These are phyloP conservation scores for Leucania comma DNA, from an alignment of 2,888 invertebrate genomes.

Conservation along the genomic window DNA sequence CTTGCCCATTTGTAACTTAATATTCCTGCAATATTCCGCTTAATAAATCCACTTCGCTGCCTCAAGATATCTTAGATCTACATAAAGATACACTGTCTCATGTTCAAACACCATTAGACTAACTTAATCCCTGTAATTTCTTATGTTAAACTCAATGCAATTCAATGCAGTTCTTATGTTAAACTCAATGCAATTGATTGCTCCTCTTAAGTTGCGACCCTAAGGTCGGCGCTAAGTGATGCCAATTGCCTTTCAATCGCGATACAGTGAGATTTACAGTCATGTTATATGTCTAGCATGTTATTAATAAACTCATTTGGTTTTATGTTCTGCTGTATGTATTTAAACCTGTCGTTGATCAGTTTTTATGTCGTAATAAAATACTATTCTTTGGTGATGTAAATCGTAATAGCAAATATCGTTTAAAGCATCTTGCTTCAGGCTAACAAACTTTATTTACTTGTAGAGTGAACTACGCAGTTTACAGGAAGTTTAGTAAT, in stretches of 20 bases:
- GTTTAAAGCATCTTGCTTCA: neutral
- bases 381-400: neutral
- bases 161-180: slow-evolving; percentile 31
- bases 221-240: slow-evolving; percentile 39
- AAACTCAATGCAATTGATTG: slow-evolving; percentile 42
- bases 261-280: slow-evolving; percentile 1
- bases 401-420: neutral
- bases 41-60: slow-evolving; percentile 5
- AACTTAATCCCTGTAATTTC: slow-evolving; percentile 34
- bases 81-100: slow-evolving; percentile 14
- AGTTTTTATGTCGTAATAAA: slow-evolving; percentile 17
- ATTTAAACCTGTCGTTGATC: neutral
- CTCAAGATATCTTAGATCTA: slow-evolving; percentile 1
- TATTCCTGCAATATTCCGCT: neutral
- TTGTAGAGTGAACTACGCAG: neutral
- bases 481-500: neutral
- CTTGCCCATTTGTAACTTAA: too few species aligned
- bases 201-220: slow-evolving; percentile 31
- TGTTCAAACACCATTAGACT: slow-evolving; percentile 22
- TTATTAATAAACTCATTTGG: slow-evolving; percentile 17
- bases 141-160: slow-evolving; percentile 41
- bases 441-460: neutral
- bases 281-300: neutral
- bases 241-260: slow-evolving; percentile 39
- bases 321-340: slow-evolving; percentile 19